Percentiles rank a stretch among this genome's conserved stretches.
Conservation (phyloP, 2,113 vertebrate species). For the Falcunculus frontatus region DNA sequence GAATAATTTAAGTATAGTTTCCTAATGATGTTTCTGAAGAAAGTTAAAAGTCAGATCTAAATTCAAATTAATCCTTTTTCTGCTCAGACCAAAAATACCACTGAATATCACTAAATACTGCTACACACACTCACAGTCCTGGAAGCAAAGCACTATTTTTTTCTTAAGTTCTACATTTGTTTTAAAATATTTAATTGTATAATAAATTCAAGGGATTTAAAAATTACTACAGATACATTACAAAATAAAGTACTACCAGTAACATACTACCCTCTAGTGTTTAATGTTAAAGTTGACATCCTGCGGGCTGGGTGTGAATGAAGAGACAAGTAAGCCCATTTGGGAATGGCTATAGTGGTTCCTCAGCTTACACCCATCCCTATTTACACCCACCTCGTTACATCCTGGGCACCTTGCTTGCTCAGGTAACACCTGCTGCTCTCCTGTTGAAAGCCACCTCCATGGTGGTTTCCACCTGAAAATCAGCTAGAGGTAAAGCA, state of each 20-base stretch:
- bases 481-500: background rate
- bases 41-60: background rate
- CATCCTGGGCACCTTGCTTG: background rate
- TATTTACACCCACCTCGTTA: fast-evolving
- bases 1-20: background rate
- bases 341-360: background rate
- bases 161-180: background rate
- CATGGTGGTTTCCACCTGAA: background rate
- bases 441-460: background rate
- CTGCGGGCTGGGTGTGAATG: background rate
- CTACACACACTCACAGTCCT: fast-evolving
- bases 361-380: background rate
- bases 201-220: background rate
- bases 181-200: background rate
- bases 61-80: background rate
- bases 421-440: background rate
- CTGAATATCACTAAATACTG: background rate
- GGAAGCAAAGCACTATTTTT: background rate
- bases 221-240: fast-evolving
- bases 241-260: background rate
- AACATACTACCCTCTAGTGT: conserved; percentile 55
- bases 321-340: background rate
- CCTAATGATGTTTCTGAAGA: background rate
- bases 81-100: background rate
- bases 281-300: background rate